Evolutionary conservation across 2,888 invertebrate species (phyloP), one percentile per base, ranked within the genome.

Genomic region (Corbicula japonica): DNA sequence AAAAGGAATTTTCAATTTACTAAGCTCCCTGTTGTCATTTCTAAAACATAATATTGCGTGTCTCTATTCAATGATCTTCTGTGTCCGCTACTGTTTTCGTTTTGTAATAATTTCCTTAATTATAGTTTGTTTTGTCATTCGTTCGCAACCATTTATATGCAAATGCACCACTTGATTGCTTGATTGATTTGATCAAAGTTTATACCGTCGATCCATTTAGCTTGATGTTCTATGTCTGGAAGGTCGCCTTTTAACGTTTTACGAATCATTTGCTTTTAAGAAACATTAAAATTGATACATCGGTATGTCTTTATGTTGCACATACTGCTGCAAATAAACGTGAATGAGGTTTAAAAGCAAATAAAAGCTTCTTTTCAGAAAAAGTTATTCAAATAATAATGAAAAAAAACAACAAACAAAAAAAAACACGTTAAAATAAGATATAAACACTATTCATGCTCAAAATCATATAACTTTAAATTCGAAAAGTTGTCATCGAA

Each of bases 51-150:
- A 34, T n/a, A 52, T 65, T 32, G 65, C 65, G 35, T 65, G 65
- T 18, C n/a, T 52, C 26, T 50, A 21, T 52, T 8, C 26, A 48
- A 50, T 65, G 0, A 21, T 50, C 18, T n/a, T 48, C 26, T 1
- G 2, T 34, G 65, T 65, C 65, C 65, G 2, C n/a, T 12, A n/a
- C 34, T 44, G 35, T 23, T 26, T 26, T 26, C 23, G 35, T 35
- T 65, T 65, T 58, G 35, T 58, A 35, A 62, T 62, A 62, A 44
- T 62, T 62, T 62, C 30, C 28, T 62, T 44, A 62, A 62, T 44
- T 62, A 46, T 30, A 38, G 62, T 58, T 28, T 35, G 35, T 35
- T 21, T 18, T 21, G 30, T 35, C 54, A 54, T 52, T 8, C 52
- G 23, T 23, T 58, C n/a, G 23, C 21, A 34, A 58, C 35, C 58